A percentile compares a stretch with the other conserved stretches of the same genome.
phyloP scores from a whole-genome alignment of 2,113 vertebrate genomes.

The Xenus cinereus region DNA sequence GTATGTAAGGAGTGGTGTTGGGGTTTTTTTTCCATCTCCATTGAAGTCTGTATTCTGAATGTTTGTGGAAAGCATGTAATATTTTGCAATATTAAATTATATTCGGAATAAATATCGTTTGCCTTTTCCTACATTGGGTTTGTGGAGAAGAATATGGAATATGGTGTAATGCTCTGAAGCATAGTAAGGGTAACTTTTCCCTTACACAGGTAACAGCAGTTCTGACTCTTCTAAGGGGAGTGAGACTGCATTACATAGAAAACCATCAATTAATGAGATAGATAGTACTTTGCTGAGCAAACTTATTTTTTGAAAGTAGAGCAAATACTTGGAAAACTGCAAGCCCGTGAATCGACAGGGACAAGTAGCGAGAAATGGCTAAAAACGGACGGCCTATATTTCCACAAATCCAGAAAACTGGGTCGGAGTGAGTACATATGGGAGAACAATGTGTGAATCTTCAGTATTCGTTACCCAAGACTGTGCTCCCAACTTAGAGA shows the following conservation, averaged over 20 bases:
- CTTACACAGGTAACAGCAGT: background rate
- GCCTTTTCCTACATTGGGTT: background rate
- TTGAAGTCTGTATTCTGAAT: background rate
- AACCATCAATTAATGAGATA: background rate
- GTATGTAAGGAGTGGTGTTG: background rate
- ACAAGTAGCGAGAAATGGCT: background rate
- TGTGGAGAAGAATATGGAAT: background rate
- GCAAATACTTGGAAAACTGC: background rate
- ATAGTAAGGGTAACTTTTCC: background rate
- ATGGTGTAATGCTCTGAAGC: background rate
- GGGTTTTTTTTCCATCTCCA: background rate
- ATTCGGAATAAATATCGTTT: background rate
- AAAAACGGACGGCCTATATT: background rate
- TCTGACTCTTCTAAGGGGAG: background rate
- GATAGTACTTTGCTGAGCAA: background rate
- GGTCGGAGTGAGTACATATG: background rate
- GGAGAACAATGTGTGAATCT: background rate
- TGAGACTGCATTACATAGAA: background rate
- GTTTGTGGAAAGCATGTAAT: background rate
- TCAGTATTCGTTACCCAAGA: background rate
- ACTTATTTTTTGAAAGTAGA: background rate
- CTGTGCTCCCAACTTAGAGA: background rate
- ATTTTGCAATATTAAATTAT: conserved; percentile 19
- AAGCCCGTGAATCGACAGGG: background rate
- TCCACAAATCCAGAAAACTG: background rate